Evolutionary conservation across 2,113 vertebrate species (phyloP).

Genomic region (Protobothrops flavoviridis): DNA sequence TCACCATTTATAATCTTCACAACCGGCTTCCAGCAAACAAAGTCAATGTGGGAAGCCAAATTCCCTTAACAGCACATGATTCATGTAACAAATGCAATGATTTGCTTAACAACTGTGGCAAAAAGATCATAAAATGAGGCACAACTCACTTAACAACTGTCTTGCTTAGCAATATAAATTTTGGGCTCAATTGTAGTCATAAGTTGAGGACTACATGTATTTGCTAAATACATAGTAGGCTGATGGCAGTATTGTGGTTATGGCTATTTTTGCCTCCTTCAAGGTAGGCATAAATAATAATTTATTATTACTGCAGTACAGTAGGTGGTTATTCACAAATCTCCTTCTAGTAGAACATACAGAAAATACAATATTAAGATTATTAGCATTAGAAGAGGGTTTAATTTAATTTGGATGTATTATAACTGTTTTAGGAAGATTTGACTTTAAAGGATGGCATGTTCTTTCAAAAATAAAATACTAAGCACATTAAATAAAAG

Average conservation of each 20-base stretch:
- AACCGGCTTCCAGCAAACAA: neutral
- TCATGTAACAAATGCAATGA: neutral
- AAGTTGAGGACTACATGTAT: neutral
- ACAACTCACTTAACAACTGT: neutral
- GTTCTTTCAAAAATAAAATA: neutral
- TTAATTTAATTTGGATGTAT: neutral
- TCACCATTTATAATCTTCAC: neutral
- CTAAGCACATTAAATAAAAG: neutral
- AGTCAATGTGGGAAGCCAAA: neutral
- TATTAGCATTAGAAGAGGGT: neutral
- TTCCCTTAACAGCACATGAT: neutral
- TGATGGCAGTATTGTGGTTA: neutral
- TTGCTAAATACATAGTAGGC: neutral
- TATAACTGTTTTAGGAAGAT: neutral
- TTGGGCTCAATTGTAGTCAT: neutral
- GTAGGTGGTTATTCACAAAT: neutral
- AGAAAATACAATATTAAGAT: neutral
- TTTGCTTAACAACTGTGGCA: neutral
- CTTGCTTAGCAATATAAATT: neutral
- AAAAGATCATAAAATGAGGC: neutral
- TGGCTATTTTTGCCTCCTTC: neutral
- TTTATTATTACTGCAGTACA: neutral
- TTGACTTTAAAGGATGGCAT: neutral
- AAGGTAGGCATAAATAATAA: neutral
- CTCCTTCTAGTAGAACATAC: neutral